These are phyloP conservation scores for Hetaerina titia DNA, from an alignment of 2,888 invertebrate genomes.

Conservation along the genomic window DNA sequence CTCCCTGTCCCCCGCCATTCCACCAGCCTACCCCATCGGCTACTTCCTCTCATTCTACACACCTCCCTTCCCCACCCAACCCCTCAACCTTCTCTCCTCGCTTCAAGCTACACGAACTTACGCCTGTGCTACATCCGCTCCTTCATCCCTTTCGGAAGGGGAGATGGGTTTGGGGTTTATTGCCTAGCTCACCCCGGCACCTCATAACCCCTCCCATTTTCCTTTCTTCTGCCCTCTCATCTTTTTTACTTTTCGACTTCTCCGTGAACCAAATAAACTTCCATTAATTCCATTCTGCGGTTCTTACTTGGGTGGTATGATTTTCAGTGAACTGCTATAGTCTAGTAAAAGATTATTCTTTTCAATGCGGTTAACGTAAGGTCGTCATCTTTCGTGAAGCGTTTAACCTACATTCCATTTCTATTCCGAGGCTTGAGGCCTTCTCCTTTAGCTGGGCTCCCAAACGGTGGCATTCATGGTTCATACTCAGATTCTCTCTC, in stretches of 20 bases:
- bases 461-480: too few species aligned
- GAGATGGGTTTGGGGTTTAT: not conserved
- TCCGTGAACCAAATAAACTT: not conserved
- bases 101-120: not conserved
- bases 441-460: too few species aligned
- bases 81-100: not conserved
- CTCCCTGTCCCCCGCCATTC: not conserved
- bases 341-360: too few species aligned
- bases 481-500: too few species aligned
- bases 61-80: too few species aligned
- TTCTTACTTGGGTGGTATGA: too few species aligned
- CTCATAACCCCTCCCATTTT: not conserved
- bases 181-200: not conserved
- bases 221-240: not conserved
- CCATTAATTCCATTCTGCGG: too few species aligned
- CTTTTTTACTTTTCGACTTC: not conserved
- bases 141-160: not conserved
- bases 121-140: not conserved
- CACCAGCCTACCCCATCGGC: not conserved
- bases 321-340: too few species aligned
- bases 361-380: too few species aligned
- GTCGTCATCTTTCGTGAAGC: too few species aligned
- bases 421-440: too few species aligned
- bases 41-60: not conserved
- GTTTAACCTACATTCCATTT: too few species aligned